phyloP scores from a whole-genome alignment of 2,797 vertebrate species.

The Hozukius guyotensis region DNA sequence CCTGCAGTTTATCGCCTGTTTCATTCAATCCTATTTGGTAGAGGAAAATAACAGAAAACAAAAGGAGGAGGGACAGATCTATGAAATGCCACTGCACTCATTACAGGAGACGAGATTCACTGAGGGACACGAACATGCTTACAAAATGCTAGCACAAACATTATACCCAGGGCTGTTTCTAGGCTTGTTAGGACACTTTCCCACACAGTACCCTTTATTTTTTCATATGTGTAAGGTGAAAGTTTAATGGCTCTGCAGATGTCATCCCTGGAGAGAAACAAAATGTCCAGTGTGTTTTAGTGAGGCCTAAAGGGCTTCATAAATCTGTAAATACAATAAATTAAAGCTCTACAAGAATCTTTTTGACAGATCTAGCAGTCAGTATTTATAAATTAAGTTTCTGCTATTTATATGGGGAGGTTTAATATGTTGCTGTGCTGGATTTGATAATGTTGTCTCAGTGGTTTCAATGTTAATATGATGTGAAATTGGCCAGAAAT shows the following conservation, averaged over 20 bases:
- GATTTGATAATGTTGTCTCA: constrained; percentile 11
- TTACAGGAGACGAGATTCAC: constrained; percentile 17
- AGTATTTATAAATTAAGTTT: neutral
- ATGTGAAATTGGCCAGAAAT: constrained; percentile 32
- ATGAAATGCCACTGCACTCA: constrained; percentile 32
- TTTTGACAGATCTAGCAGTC: neutral
- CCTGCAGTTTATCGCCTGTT: constrained; percentile 9
- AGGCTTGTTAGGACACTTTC: neutral
- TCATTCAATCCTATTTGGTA: neutral
- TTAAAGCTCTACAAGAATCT: neutral
- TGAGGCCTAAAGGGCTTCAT: neutral
- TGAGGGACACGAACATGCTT: constrained; percentile 16
- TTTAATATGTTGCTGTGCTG: neutral
- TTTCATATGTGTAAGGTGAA: constrained; percentile 28
- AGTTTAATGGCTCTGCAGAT: constrained; percentile 37
- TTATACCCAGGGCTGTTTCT: constrained; percentile 4
- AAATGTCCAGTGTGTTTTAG: constrained; percentile 4
- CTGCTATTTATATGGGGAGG: neutral
- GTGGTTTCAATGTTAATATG: constrained; percentile 17
- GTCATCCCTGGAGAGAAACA: constrained; percentile 19
- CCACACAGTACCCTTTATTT: constrained; percentile 3
- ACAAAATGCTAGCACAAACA: constrained; percentile 19
- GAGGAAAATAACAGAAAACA: neutral
- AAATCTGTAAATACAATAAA: constrained; percentile 13
- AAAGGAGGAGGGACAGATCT: neutral